phyloP scores from a whole-genome alignment of 2,888 invertebrate genomes.

The Pachliopta kotzebuea region DNA sequence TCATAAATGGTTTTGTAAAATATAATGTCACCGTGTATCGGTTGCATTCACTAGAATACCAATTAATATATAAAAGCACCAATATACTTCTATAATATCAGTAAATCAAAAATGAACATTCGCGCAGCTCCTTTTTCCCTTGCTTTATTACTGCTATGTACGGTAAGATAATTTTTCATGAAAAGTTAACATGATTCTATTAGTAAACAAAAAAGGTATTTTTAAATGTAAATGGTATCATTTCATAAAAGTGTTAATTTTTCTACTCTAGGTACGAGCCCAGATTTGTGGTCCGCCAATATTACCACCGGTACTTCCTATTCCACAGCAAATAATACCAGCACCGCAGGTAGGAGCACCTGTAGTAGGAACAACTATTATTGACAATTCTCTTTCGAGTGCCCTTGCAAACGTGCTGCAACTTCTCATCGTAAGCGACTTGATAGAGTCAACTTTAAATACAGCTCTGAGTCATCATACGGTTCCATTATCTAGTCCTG shows the following conservation, averaged over 20 bases:
- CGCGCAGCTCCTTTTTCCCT: constrained; percentile 5
- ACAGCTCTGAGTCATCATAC: constrained; percentile 24
- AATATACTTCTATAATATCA: constrained; percentile 6
- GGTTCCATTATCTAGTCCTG: constrained; percentile 21
- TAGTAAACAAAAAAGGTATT: background rate
- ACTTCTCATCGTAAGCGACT: constrained; percentile 54
- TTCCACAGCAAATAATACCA: constrained; percentile 5
- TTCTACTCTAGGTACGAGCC: constrained; percentile 34
- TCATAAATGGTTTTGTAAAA: constrained; percentile 22
- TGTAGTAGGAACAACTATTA: constrained; percentile 44
- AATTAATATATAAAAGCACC: constrained; percentile 24
- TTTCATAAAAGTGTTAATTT: background rate
- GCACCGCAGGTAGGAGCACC: constrained; percentile 33
- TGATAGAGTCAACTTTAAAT: constrained; percentile 42
- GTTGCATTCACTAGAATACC: constrained; percentile 9
- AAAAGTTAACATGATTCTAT: background rate
- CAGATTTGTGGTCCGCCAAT: constrained; percentile 33
- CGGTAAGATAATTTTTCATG: constrained; percentile 17
- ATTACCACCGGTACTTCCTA: constrained; percentile 32
- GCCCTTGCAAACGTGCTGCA: constrained; percentile 59
- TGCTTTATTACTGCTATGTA: constrained; percentile 16
- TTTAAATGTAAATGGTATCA: background rate
- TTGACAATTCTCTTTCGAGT: constrained; percentile 57
- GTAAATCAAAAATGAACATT: constrained; percentile 24
- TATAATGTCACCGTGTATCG: constrained; percentile 14